Evolutionary conservation across 2,113 vertebrate species (phyloP), one percentile per base, ranked within the genome.

Genomic region (Dipodomys spectabilis): DNA sequence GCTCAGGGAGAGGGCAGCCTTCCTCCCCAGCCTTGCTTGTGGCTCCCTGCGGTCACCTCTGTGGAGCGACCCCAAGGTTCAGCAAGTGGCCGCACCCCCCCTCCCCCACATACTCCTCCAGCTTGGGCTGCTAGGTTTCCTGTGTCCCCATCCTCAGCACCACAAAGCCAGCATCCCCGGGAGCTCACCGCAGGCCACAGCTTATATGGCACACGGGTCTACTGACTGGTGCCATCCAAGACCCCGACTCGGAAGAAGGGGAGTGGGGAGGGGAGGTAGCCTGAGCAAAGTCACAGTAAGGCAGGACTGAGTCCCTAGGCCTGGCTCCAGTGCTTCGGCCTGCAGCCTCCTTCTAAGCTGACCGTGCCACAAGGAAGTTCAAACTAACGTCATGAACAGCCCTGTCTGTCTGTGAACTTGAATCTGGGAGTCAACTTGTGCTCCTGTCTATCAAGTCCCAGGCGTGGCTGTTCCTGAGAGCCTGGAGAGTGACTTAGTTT

Each of bases 401-500:
- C 1, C 44, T 53, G 30, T 72, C 74, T 60, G n/a, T 20, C 69
- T 19, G 2, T 0, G 16, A 28, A 68, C 49, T 19, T 2, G 60
- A 27, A 45, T 65, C 77, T 60, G 45, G 28, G 9, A 3, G 53
- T 75, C 62, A 16, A 49, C 72, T 6, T n/a, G 67, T 16, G 53
- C 45, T n/a, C 1, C 0, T 4, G 11, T n/a, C 7, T 3, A 3
- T 22, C 45, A 57, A 4, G 25, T 13, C 57, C 60, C 28, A 25
- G 64, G 5, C 1, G 32, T 22, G n/a, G 65, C 39, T 18, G 23
- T 62, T 49, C 18, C 0, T 0, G 0, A n/a, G 19, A 7, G 44
- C 35, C 3, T 0, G 0, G n/a, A 13, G 19, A 57, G 9, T 1
- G n/a, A 5, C 8, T 32, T 9, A 0, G 30, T 2, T 13, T 0